Conservation (phyloP, 1,140 invertebrate species). For the Dreissena polymorpha region DNA sequence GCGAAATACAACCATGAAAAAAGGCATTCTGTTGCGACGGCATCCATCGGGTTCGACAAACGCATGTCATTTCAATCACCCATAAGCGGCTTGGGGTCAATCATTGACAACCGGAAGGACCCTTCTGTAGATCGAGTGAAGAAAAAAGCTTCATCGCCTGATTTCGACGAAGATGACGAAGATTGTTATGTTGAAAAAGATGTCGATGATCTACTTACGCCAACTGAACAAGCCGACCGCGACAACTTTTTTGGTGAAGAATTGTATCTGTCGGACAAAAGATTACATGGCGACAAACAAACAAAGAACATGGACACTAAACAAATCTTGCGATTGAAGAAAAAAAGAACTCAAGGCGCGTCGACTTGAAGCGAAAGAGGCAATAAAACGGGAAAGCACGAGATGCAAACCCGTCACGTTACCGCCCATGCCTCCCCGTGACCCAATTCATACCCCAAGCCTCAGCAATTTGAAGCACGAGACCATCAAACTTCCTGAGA, state of each 20-base stretch:
- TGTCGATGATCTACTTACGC: background rate
- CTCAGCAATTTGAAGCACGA: conserved; percentile 1
- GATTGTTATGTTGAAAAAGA: background rate
- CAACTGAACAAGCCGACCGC: background rate
- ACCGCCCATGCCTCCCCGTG: conserved; percentile 9
- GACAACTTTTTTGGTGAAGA: conserved; percentile 44
- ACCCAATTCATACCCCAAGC: background rate
- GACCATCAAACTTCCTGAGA: conserved; percentile 29
- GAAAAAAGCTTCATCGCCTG: background rate
- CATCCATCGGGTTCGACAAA: no score
- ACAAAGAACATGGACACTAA: background rate
- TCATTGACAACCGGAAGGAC: no score
- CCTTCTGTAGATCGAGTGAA: no score
- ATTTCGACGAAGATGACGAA: conserved; percentile 41
- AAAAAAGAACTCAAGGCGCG: conserved; percentile 31
- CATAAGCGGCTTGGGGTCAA: no score
- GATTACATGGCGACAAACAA: background rate
- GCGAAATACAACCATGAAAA: no score
- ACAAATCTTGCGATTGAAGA: conserved; percentile 24
- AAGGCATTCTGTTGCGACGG: no score
- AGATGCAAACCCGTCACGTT: background rate
- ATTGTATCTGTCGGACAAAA: conserved; percentile 33
- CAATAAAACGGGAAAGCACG: background rate
- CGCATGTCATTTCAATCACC: no score
- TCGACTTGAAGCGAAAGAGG: conserved; percentile 16